Evolutionary conservation across 2,113 vertebrate genomes (phyloP), one percentile per base, ranked within the genome.

Genomic region (Ceuthmochares aereus): DNA sequence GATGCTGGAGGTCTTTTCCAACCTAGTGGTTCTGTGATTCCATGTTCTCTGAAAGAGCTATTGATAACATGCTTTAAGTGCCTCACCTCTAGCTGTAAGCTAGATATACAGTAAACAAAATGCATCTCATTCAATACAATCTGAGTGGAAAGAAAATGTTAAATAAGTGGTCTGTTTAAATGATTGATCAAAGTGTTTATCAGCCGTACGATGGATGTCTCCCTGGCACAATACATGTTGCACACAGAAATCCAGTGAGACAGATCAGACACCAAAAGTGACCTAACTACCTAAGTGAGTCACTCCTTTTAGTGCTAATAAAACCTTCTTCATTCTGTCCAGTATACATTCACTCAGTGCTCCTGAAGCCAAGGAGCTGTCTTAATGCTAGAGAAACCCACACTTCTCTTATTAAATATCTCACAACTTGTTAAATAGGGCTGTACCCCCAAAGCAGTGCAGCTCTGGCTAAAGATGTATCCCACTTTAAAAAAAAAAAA

Each of bases 271-370:
- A 26, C 4, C 5, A 43, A 6, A 84, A 78, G 5, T 55, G 42
- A n/a, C 3, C 4, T n/a, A 62, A 15, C 2, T 62, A 37, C 13
- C 0, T 3, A 17, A 32, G 2, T 34, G 12, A 6, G 2, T 47
- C 13, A 17, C 10, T 62, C 14, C 9, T 47, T 63, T 10, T 47
- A 40, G 6, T 15, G 13, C 36, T 56, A 43, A 34, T 45, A 63
- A 72, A 87, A 47, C 5, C 10, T 47, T 1, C 6, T 87, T 86
- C 14, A 5, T 66, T 74, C 47, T 34, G 2, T 45, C 14, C 4
- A 6, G 8, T 56, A 27, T 30, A n/a, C 1, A 6, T 4, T 12
- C 11, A 45, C 10, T 42, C 47, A 21, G 18, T 51, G 29, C 18
- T 84, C 12, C 14, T 36, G 52, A 72, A 84, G 20, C 17, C 5